A percentile compares a stretch with the other conserved stretches of the same genome.
These are phyloP conservation scores for Cryptophagus acutangulus DNA, from an alignment of 2,888 invertebrate species.

Conservation along the genomic window DNA sequence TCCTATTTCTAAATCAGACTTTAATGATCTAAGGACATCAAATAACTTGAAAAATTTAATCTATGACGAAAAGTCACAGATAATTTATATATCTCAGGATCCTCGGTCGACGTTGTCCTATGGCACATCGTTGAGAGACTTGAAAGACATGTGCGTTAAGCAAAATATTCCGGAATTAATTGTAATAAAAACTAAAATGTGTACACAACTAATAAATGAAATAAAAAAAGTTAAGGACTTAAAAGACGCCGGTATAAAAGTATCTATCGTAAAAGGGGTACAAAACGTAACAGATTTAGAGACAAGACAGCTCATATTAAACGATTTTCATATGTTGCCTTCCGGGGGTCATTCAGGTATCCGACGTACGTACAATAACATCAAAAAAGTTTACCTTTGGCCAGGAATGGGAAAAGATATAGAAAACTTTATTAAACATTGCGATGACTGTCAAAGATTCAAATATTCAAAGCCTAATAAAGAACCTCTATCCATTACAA, in stretches of 20 bases:
- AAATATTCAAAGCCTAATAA: slow-evolving; percentile 11
- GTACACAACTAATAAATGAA: too few species aligned
- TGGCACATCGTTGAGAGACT: background rate
- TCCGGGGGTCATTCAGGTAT: slow-evolving; percentile 26
- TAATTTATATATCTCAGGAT: background rate
- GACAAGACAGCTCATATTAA: slow-evolving; percentile 23
- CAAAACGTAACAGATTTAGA: slow-evolving; percentile 6
- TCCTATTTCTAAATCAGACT: background rate
- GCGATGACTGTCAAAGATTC: slow-evolving; percentile 19
- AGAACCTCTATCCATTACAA: slow-evolving; percentile 17
- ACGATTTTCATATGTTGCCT: slow-evolving; percentile 27
- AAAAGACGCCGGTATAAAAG: slow-evolving; percentile 6
- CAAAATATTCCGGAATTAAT: too few species aligned
- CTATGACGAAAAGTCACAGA: background rate
- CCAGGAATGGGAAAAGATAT: slow-evolving; percentile 18
- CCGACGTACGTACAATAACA: slow-evolving; percentile 18
- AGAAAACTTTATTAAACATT: slow-evolving; percentile 20
- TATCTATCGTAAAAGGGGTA: slow-evolving; percentile 15
- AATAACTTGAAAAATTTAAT: background rate
- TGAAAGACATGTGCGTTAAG: too few species aligned
- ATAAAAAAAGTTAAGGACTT: background rate
- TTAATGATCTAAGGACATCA: background rate
- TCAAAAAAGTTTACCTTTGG: slow-evolving; percentile 18
- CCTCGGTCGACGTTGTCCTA: background rate
- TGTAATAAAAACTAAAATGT: too few species aligned